Base-by-base conservation (phyloP, 2,888 invertebrate species). In the Plagodis pulveraria region DNA sequence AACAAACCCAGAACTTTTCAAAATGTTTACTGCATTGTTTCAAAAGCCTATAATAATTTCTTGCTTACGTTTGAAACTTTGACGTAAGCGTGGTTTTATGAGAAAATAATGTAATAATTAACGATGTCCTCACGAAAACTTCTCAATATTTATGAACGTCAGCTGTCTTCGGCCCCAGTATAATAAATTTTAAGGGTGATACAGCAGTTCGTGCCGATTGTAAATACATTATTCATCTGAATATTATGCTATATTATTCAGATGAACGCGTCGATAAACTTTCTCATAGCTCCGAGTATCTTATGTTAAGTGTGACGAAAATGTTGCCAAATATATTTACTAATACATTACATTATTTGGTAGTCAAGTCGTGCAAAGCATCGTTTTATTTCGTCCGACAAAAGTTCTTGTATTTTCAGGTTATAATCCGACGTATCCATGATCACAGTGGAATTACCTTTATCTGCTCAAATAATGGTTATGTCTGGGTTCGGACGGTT, bases 101-200 rank as follows among this genome's bases (percentile, higher is more conserved):
- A 55, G 48, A 40, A 51, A 52, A 47, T 56, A 59, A 63, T 62
- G 57, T 53, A 41, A 62, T 62, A 63, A 66, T 65, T 58, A 66
- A 65, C 59, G 56, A 50, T 57, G 61, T 61, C 62, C 60, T 56
- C 42, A 54, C 50, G 22, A 32, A 51, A 48, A 45, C 57, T 66
- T 51, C 59, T 62, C 56, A 57, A 61, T 67, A 69, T 66, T 71
- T 67, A 71, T 69, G 66, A 58, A 50, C 62, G 61, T 67, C 64
- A 67, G 65, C 56, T 67, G 65, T 67, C 64, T 61, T 50, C 62
- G 51, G 48, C 53, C 32, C 33, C 53, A 57, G 54, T 57, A 53
- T 45, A 47, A 62, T 62, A 62, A 50, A 62, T 54, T 50, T 47
- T 8, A 8, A 11, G 43, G 46, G n/a, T 54, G 54, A 57, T 47